A percentile compares a stretch with the other conserved stretches of the same genome.
Conservation (phyloP, 2,113 vertebrate species). For the Nymphicus hollandicus region DNA sequence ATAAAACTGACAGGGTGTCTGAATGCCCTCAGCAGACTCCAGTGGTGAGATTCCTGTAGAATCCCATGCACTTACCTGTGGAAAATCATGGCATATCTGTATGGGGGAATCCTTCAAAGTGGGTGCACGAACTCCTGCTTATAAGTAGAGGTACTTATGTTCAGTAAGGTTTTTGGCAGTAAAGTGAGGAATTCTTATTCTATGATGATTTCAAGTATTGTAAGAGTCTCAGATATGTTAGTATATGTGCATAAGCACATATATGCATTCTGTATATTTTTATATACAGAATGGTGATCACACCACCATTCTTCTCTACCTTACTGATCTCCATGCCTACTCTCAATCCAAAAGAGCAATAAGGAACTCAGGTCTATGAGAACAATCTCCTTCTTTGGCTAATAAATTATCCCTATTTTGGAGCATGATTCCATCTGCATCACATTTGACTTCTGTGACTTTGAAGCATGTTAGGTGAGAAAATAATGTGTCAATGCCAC, state of each 20-base stretch:
- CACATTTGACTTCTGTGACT: not conserved
- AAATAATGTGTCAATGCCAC: not conserved
- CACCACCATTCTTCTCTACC: not conserved
- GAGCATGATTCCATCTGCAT: not conserved
- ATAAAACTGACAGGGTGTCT: not conserved
- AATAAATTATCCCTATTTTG: not conserved
- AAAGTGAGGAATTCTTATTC: not conserved
- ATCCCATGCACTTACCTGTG: not conserved
- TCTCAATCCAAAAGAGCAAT: not conserved
- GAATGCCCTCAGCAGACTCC: not conserved
- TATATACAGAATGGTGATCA: not conserved
- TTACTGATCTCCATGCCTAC: not conserved
- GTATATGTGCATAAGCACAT: not conserved
- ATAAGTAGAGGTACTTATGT: not conserved
- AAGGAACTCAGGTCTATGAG: not conserved
- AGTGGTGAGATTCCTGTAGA: not conserved
- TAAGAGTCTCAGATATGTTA: not conserved
- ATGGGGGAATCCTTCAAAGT: not conserved
- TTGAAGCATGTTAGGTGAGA: not conserved
- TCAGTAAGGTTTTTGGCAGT: not conserved
- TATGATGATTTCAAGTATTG: not conserved
- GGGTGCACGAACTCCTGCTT: not conserved
- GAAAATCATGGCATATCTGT: no score
- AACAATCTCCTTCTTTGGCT: not conserved
- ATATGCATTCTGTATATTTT: no score